Evolutionary conservation across 1,140 invertebrate genomes (phyloP), one percentile per base, ranked within the genome.

Genomic region (Steinernema feltiae): DNA sequence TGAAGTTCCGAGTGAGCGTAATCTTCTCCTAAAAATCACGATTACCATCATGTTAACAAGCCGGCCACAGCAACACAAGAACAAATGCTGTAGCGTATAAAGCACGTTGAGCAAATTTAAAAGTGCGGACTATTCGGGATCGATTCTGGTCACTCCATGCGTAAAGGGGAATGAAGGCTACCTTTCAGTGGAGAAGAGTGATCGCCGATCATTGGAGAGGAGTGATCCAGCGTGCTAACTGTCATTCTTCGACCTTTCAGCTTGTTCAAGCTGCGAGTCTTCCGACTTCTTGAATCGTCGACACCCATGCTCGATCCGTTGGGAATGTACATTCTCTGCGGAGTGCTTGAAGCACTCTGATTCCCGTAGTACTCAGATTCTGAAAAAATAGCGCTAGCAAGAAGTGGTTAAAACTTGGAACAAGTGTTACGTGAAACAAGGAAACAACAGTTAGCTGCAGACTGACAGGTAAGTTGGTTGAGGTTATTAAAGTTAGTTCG

Each of bases 21-120:
- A 32, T 76, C 74, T 48, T 76, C 74, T 74, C 72, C 74, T 76
- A 29, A 46, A 76, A 75, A 48, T 74, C 1, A 18, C 32, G 21
- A 2, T n/a, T n/a, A n/a, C n/a, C n/a, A n/a, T n/a, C n/a, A n/a
- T n/a, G n/a, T n/a, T n/a, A n/a, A n/a, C 1, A 73, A 41, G 71
- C n/a, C 21, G 41, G 29, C 18, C 21, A 21, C 1, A 0, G 18
- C 3, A 29, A 32, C 69, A 31, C 32, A 75, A 24, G 18, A 41
- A 74, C 46, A 73, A 32, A n/a, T 0, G 3, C n/a, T n/a, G 30
- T 48, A 41, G 32, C 15, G 48, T 75, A 76, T 21, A 72, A 71
- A 18, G 32, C 46, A 48, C 75, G n/a, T 30, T 73, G 27, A 72
- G 71, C 71, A 72, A 73, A 72, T 21, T 31, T 21, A 73, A 76